phyloP scores from a whole-genome alignment of 35 echinoderm and acorn worm species.

The Amphiura filiformis region DNA sequence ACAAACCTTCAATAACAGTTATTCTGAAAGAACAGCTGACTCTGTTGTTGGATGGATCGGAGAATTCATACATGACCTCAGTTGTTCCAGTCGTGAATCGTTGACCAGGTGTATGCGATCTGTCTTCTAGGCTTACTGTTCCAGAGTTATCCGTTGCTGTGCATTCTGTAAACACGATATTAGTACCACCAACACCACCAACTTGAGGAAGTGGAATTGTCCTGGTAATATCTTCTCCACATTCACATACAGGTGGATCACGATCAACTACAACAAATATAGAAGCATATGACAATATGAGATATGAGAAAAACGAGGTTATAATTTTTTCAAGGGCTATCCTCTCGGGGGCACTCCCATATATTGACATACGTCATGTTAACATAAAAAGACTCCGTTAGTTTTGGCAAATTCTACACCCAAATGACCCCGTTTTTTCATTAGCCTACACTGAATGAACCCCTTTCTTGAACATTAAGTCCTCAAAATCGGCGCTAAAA shows the following conservation, averaged over 20 bases:
- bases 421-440: no score
- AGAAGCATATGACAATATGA: not conserved
- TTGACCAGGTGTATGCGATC: not conserved
- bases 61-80: not conserved
- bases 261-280: not conserved
- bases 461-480: no score
- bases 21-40: not conserved
- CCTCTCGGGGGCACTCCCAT: no score
- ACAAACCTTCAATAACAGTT: not conserved
- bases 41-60: not conserved
- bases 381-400: no score
- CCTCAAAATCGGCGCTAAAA: no score
- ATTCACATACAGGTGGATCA: not conserved
- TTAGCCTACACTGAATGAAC: no score
- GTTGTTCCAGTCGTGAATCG: not conserved
- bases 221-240: not conserved
- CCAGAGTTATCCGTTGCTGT: not conserved
- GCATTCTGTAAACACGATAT: not conserved
- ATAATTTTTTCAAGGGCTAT: no score
- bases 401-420: no score
- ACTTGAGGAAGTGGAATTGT: not conserved
- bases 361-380: no score
- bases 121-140: not conserved
- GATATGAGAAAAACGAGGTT: not conserved
- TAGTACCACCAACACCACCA: not conserved